These are phyloP conservation scores for Bombus ignitus DNA, from an alignment of 1,140 invertebrate species.

Conservation along the genomic window DNA sequence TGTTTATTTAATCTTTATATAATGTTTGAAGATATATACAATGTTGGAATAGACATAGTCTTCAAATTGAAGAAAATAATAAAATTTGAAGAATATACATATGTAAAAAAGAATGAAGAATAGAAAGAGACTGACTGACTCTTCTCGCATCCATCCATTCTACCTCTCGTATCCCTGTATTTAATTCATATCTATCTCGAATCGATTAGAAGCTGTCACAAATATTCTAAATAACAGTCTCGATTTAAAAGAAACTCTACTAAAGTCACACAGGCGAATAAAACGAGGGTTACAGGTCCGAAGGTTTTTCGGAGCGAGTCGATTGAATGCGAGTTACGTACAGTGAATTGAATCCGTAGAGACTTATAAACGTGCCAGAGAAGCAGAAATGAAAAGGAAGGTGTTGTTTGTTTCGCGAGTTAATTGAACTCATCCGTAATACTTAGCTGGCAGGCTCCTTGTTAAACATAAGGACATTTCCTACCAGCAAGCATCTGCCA, in stretches of 20 bases:
- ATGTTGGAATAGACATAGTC: too few species aligned
- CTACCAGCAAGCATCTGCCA: neutral
- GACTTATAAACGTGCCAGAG: slow-evolving; percentile 12
- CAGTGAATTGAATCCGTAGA: slow-evolving; percentile 8
- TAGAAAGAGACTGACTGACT: too few species aligned
- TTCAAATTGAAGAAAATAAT: too few species aligned
- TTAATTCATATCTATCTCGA: neutral
- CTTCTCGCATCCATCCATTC: too few species aligned
- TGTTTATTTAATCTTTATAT: too few species aligned
- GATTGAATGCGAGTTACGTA: neutral
- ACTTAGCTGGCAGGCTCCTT: neutral
- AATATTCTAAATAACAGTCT: neutral
- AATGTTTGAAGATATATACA: too few species aligned
- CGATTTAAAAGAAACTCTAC: neutral
- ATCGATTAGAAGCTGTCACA: neutral
- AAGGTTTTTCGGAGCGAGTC: neutral
- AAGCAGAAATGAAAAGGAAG: neutral
- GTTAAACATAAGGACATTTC: neutral
- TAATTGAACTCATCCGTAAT: slow-evolving; percentile 23
- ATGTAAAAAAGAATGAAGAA: too few species aligned
- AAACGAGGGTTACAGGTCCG: neutral
- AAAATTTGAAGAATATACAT: too few species aligned
- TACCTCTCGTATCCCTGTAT: too few species aligned
- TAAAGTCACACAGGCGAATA: neutral
- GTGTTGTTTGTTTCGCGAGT: neutral